These are phyloP conservation scores for Eupithecia centaureata DNA, from an alignment of 2,888 invertebrate genomes.

Conservation along the genomic window DNA sequence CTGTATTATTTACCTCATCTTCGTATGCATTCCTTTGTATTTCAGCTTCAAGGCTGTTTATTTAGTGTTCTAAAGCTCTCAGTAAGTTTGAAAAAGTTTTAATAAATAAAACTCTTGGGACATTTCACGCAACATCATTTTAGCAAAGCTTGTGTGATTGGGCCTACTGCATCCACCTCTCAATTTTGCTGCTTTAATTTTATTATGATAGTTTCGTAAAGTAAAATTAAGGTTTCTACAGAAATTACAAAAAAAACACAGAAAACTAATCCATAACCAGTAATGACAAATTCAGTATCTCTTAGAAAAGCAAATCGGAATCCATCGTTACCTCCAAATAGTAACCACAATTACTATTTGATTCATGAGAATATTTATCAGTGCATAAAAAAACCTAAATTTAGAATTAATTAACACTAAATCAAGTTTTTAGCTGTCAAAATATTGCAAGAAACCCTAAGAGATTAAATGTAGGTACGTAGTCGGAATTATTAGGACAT, in stretches of 20 bases:
- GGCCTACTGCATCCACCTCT: neutral
- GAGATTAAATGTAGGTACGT: neutral
- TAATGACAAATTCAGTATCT: slow-evolving; percentile 23
- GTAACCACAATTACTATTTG: slow-evolving; percentile 19
- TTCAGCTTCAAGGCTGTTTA: neutral
- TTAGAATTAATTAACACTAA: slow-evolving; percentile 26
- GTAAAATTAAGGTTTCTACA: no score
- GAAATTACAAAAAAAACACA: no score
- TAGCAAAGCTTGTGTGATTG: neutral
- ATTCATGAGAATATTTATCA: slow-evolving; percentile 27
- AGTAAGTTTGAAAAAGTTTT: neutral
- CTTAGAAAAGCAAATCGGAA: slow-evolving; percentile 28
- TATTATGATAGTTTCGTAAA: no score
- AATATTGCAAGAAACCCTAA: slow-evolving; percentile 11
- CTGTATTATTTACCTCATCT: no score
- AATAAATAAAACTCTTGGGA: neutral
- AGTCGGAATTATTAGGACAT: neutral
- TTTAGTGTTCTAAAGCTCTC: neutral
- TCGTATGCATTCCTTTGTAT: neutral
- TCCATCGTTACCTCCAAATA: slow-evolving; percentile 33
- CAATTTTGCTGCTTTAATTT: no score
- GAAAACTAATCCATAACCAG: neutral
- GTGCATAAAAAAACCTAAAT: slow-evolving; percentile 37
- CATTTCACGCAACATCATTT: neutral
- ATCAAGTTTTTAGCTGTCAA: slow-evolving; percentile 19